Evolutionary conservation across 2,888 invertebrate genomes (phyloP).

Genomic region (Caenorhabditis macrosperma): DNA sequence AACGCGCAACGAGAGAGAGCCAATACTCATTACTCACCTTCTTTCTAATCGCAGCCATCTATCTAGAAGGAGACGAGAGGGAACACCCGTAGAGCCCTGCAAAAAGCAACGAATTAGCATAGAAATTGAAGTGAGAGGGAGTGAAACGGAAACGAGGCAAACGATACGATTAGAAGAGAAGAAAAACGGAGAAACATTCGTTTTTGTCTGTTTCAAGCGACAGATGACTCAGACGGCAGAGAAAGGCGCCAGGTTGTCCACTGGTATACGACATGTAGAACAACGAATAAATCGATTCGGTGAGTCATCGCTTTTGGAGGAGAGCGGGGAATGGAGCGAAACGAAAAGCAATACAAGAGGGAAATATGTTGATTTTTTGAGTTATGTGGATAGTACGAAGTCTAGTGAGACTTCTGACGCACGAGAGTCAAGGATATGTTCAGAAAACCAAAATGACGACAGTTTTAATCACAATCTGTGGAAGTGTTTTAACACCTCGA

Average conservation of each 20-base stretch:
- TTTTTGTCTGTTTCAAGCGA: constrained; percentile 9
- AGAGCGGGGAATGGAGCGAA: not conserved
- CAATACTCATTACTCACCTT: constrained; percentile 66
- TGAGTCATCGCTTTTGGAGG: constrained; percentile 17
- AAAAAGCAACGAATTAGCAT: constrained; percentile 12
- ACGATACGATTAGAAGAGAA: constrained; percentile 9
- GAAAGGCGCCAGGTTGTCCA: not conserved
- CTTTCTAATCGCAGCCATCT: constrained; percentile 75
- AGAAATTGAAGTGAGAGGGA: not conserved
- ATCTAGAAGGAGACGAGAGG: constrained; percentile 61
- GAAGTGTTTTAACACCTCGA: too few species aligned
- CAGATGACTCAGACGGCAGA: not conserved
- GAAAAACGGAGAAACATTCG: not conserved
- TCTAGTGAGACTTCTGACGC: too few species aligned
- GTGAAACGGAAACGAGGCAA: not conserved
- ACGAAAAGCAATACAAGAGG: too few species aligned
- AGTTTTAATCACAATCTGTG: too few species aligned
- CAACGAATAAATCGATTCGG: constrained; percentile 5
- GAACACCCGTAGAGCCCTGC: constrained; percentile 66
- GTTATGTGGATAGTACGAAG: too few species aligned
- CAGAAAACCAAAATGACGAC: too few species aligned
- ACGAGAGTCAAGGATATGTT: too few species aligned
- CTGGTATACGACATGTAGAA: constrained; percentile 3
- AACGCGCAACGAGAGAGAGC: not conserved
- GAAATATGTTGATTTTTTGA: too few species aligned